These are phyloP conservation scores for Cheilosia scutellata DNA, from an alignment of 2,888 invertebrate species.

Conservation along the genomic window DNA sequence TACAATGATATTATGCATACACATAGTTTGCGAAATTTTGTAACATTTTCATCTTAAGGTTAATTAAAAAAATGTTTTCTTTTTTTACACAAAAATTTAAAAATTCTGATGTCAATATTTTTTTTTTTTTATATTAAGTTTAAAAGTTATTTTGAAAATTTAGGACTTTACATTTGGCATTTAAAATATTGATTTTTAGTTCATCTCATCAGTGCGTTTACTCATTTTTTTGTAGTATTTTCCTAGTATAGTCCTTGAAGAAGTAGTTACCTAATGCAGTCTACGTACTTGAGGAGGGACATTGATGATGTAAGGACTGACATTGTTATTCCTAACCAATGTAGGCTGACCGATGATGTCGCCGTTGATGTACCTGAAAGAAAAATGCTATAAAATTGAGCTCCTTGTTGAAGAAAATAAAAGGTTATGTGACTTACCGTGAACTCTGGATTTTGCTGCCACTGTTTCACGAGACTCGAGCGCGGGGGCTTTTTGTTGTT, in stretches of 20 bases:
- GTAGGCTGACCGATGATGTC: constrained; percentile 10
- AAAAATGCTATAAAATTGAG: neutral
- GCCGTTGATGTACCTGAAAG: constrained; percentile 60
- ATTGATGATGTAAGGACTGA: constrained; percentile 54
- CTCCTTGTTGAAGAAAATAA: neutral
- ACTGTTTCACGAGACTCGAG: constrained; percentile 90
- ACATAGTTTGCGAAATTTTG: constrained; percentile 16
- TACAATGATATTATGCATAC: constrained; percentile 64
- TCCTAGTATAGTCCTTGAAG: constrained; percentile 7
- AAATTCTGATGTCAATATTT: constrained; percentile 11
- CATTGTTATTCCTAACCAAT: constrained; percentile 54
- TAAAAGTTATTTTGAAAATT: constrained; percentile 48
- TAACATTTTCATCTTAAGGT: constrained; percentile 55
- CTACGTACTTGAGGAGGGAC: constrained; percentile 57
- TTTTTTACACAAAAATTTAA: constrained; percentile 60
- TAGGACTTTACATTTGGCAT: constrained; percentile 74
- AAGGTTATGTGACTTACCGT: constrained; percentile 85
- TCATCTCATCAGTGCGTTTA: constrained; percentile 58
- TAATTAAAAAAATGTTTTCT: constrained; percentile 38
- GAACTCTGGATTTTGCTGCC: constrained; percentile 87
- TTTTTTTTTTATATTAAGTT: constrained; percentile 13
- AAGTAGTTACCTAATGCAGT: constrained; percentile 68
- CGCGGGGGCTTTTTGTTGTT: constrained; percentile 89
- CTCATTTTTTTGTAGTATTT: constrained; percentile 12
- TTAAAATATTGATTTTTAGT: constrained; percentile 56